Conservation (phyloP, 2,888 invertebrate genomes). For the Cyrtodaria siliqua region DNA sequence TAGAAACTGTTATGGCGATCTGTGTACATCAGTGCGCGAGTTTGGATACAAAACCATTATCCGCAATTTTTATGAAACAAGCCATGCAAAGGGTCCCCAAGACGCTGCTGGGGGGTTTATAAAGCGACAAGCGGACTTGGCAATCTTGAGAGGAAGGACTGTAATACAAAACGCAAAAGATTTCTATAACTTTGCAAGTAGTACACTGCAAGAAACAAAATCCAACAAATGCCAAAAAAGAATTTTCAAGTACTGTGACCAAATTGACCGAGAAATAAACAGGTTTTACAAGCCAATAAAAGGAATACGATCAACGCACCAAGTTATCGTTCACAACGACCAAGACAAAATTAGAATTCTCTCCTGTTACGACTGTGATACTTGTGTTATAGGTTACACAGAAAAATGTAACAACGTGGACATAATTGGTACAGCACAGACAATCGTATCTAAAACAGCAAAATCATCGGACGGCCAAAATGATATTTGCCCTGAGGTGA, state of each 20-base stretch:
- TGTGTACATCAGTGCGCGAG: background rate
- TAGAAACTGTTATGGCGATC: constrained; percentile 35
- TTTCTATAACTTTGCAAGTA: constrained; percentile 29
- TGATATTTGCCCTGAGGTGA: background rate
- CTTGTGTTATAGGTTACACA: background rate
- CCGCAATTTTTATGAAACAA: constrained; percentile 38
- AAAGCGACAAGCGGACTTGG: constrained; percentile 46
- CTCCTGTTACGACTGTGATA: constrained; percentile 1
- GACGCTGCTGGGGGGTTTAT: constrained; percentile 49
- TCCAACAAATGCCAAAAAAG: constrained; percentile 23
- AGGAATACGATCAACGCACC: constrained; percentile 3
- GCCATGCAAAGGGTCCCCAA: constrained; percentile 43
- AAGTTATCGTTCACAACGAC: background rate
- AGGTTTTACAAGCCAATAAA: background rate
- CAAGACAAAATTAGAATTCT: background rate
- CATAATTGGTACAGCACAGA: background rate
- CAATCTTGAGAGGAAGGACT: constrained; percentile 25
- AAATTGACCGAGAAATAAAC: background rate
- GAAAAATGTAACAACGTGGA: no score
- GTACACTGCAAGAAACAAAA: constrained; percentile 27
- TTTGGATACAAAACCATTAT: constrained; percentile 26
- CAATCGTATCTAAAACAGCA: constrained; percentile 11
- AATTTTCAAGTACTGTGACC: constrained; percentile 35
- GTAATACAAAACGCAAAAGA: constrained; percentile 44
- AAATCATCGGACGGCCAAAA: constrained; percentile 3